phyloP scores from a whole-genome alignment of 2,888 invertebrate species.

The Petrolisthes manimaculis region DNA sequence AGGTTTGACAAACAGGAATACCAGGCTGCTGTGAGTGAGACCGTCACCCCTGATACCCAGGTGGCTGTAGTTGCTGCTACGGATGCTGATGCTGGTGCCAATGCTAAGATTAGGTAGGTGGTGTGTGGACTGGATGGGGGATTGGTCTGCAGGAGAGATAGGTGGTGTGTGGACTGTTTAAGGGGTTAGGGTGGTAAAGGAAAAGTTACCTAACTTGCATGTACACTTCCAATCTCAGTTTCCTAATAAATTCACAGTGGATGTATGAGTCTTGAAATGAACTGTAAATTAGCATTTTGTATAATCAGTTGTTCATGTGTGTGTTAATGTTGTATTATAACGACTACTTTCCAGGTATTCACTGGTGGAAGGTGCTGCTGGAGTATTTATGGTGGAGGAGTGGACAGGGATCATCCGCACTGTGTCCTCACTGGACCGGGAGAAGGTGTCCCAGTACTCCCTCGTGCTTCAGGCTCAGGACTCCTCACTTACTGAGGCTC shows the following conservation, averaged over 20 bases:
- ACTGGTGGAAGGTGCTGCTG: constrained; percentile 74
- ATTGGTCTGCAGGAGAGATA: too few species aligned
- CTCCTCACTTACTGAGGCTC: constrained; percentile 86
- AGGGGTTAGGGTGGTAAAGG: too few species aligned
- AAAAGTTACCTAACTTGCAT: too few species aligned
- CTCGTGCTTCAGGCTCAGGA: constrained; percentile 90
- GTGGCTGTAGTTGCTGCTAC: constrained; percentile 85
- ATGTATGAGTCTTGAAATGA: too few species aligned
- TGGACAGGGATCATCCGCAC: constrained; percentile 86
- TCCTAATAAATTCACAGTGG: too few species aligned
- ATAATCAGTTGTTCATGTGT: too few species aligned
- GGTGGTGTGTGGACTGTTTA: too few species aligned
- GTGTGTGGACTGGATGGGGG: too few species aligned
- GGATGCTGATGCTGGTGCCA: constrained; percentile 89
- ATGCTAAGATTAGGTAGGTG: constrained; percentile 80
- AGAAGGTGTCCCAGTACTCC: constrained; percentile 84
- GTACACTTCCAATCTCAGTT: too few species aligned
- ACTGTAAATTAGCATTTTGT: too few species aligned
- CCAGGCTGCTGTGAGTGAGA: constrained; percentile 84
- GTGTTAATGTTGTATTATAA: too few species aligned
- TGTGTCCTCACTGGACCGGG: constrained; percentile 85
- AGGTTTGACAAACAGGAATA: constrained; percentile 82
- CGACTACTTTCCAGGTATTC: constrained; percentile 53
- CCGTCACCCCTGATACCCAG: constrained; percentile 72
- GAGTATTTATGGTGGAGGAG: constrained; percentile 90